Conservation (phyloP, 2,888 invertebrate species). For the Cephonodes hylas region DNA sequence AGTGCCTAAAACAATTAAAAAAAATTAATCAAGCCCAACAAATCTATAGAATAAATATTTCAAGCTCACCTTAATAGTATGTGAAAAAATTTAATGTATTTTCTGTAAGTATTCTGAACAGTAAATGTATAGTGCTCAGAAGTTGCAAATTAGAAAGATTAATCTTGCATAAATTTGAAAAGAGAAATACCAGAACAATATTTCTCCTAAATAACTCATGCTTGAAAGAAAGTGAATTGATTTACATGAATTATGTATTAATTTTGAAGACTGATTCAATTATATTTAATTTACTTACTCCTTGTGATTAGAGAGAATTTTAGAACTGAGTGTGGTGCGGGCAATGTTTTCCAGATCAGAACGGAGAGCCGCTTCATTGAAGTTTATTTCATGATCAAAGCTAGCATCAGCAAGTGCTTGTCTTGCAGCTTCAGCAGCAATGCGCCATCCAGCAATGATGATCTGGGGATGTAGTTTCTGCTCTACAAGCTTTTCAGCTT, state of each 20-base stretch:
- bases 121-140: neutral
- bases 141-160: neutral
- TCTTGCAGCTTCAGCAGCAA: constrained; percentile 91
- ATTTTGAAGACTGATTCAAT: no score
- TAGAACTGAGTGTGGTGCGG: constrained; percentile 97
- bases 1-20: constrained; percentile 79
- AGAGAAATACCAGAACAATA: neutral
- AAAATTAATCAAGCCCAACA: no score
- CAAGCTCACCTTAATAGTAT: neutral
- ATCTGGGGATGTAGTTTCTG: constrained; percentile 99
- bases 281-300: constrained; percentile 79
- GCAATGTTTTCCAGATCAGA: constrained; percentile 98
- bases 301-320: constrained; percentile 98
- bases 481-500: constrained; percentile 96
- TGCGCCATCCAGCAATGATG: constrained; percentile 97
- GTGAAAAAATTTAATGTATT: neutral
- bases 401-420: constrained; percentile 90
- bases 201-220: neutral
- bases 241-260: no score
- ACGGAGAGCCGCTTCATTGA: constrained; percentile 88
- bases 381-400: constrained; percentile 87
- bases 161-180: neutral
- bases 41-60: neutral
- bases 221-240: no score
- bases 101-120: neutral